Conservation (phyloP, 1,140 invertebrate genomes). For the Tetramorium alpestre region DNA sequence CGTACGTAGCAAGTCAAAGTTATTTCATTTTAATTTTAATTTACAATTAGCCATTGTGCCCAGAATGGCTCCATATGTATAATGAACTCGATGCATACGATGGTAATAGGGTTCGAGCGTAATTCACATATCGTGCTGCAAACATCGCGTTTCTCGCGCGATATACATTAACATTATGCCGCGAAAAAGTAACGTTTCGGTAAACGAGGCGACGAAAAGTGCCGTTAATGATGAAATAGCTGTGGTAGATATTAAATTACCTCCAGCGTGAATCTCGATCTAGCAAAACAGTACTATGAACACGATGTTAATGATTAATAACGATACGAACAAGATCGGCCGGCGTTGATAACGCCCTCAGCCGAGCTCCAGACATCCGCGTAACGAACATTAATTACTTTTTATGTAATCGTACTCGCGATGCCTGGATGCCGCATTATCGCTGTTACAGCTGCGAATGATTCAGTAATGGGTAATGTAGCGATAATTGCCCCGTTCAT, state of each 20-base stretch:
- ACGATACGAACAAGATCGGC: slow-evolving; percentile 14
- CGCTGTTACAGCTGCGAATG: slow-evolving; percentile 61
- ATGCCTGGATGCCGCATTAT: slow-evolving; percentile 48
- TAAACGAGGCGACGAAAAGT: slow-evolving; percentile 14
- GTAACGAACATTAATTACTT: slow-evolving; percentile 55
- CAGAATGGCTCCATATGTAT: background rate
- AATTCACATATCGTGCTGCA: background rate
- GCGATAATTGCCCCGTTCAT: slow-evolving; percentile 27
- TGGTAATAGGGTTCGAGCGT: background rate
- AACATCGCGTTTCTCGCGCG: slow-evolving; percentile 3
- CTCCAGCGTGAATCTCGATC: background rate
- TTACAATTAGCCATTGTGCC: background rate
- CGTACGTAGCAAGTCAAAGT: background rate
- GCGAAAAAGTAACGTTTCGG: slow-evolving; percentile 26
- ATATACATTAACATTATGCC: slow-evolving; percentile 7
- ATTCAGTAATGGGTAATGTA: slow-evolving; percentile 53
- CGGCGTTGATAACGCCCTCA: background rate
- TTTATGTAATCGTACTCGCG: slow-evolving; percentile 57
- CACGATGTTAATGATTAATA: slow-evolving; percentile 21
- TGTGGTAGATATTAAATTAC: background rate
- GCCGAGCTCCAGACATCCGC: slow-evolving; percentile 7
- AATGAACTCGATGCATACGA: background rate
- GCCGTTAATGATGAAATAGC: slow-evolving; percentile 38
- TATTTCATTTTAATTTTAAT: slow-evolving; percentile 17
- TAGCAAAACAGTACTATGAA: background rate